Base-by-base conservation (phyloP, 2,797 vertebrate species). In the Arnoldichthys spilopterus region DNA sequence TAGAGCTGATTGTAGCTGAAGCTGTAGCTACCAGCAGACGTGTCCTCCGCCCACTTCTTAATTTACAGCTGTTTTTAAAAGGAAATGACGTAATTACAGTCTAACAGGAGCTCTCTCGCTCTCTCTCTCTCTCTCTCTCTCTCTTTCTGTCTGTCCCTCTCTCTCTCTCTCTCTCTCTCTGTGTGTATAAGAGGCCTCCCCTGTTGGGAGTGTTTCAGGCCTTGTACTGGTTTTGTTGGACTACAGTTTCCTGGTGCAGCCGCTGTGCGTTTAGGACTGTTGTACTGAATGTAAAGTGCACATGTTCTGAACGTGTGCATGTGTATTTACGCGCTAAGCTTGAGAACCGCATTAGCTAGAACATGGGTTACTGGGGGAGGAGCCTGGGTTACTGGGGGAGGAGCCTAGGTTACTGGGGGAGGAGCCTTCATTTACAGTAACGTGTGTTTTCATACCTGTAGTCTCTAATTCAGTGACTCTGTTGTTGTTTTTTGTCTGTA, bases 381-480 rank as follows among this genome's bases (percentile, higher is more conserved):
- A n/a, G n/a, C n/a, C n/a, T n/a, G n/a, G n/a, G n/a, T n/a, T n/a
- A n/a, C n/a, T n/a, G n/a, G n/a, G n/a, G n/a, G n/a, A n/a, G n/a
- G n/a, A n/a, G n/a, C n/a, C n/a, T n/a, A n/a, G n/a, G n/a, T n/a
- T n/a, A n/a, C n/a, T 30, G 79, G 85, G 85, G 89, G 86, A 88
- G 90, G 88, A 86, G 84, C 86, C 89, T 91, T 92, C 84, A 85
- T 88, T 90, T 88, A 86, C 87, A 88, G 86, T 90, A 89, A 84
- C 88, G 2, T 85, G 87, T 89, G 82, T 77, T 87, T 84, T 77
- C 72, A 58, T 20, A 47, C 9, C 11, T 45, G 61, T 11, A 37
- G 3, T 3, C 8, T 37, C 3, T n/a, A n/a, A n/a, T 71, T 47
- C 63, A 37, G 28, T 16, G 8, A 37, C 8, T 8, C 34, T 59